Evolutionary conservation across 1,140 invertebrate species (phyloP), one percentile per base, ranked within the genome.

Genomic region (Drosophila sulfurigaster): DNA sequence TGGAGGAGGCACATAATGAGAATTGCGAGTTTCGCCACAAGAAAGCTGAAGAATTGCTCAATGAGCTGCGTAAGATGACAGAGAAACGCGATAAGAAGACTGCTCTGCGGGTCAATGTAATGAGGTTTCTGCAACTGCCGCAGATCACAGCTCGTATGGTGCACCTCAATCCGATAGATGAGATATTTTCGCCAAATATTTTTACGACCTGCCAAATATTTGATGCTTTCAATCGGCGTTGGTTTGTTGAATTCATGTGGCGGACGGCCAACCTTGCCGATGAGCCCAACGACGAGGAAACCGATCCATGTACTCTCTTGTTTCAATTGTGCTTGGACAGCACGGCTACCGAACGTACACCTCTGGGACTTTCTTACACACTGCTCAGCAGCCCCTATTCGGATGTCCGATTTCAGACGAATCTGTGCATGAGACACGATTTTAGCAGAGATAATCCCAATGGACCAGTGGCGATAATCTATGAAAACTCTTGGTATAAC

Each of bases 201-300:
- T 66, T 58, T 16, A 3, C 41, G 2, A 2, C 0, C 0, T 48
- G 56, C 8, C 6, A 5, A 13, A 8, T 2, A 0, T 69, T 79
- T 4, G 3, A 35, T 2, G 73, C 59, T 0, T 72, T 56, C 15
- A 25, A 11, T 1, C 52, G 25, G 1, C 1, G 0, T 0, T 81
- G 79, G 79, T 58, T 25, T 0, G 5, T 79, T n/a, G 38, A 62
- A 3, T 30, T 79, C 62, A 65, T 25, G 28, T 66, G 77, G 62
- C 51, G 60, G 25, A 38, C 43, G 1, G 13, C 57, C 0, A 10
- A 15, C 10, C n/a, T n/a, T 4, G 16, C 15, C 0, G 28, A 30
- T 1, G 45, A 15, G 1, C 8, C 25, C 5, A 25, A 51, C 5
- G 25, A 46, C 0, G 3, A n/a, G 5, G 25, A n/a, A 1, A 11